Percentiles rank a stretch among this genome's conserved stretches.
These are phyloP conservation scores for Tinea pellionella DNA, from an alignment of 2,888 invertebrate genomes.

Conservation along the genomic window DNA sequence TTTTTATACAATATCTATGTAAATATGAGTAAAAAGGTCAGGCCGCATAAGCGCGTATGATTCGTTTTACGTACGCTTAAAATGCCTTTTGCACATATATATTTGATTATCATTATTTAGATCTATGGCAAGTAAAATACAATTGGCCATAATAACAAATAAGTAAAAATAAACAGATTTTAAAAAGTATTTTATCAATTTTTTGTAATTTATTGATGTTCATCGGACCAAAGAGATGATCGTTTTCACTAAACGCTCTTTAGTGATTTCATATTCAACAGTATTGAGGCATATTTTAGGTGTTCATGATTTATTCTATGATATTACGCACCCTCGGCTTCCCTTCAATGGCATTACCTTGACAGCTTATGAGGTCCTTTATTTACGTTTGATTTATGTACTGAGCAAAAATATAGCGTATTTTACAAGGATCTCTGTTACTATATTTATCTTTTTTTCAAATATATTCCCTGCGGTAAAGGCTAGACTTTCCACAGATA, in stretches of 20 bases:
- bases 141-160: too few relatives aligned
- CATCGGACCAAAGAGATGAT: conserved; percentile 16
- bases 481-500: neutral
- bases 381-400: conserved; percentile 65
- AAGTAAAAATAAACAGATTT: too few relatives aligned
- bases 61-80: too few relatives aligned
- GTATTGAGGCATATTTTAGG: conserved; percentile 60
- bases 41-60: too few relatives aligned
- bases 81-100: too few relatives aligned
- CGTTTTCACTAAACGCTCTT: conserved; percentile 33
- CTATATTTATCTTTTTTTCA: neutral
- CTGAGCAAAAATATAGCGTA: conserved; percentile 43
- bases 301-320: conserved; percentile 57
- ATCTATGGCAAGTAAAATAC: too few relatives aligned
- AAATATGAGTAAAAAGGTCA: too few relatives aligned
- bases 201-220: neutral
- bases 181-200: neutral
- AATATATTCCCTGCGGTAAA: neutral
- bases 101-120: too few relatives aligned
- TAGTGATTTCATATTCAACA: conserved; percentile 54
- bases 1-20: too few relatives aligned
- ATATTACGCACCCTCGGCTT: conserved; percentile 59
- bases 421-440: neutral
- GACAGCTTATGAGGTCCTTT: conserved; percentile 66
- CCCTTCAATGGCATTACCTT: conserved; percentile 63